phyloP scores from a whole-genome alignment of 1,140 invertebrate species.

The Frieseomelitta varia region DNA sequence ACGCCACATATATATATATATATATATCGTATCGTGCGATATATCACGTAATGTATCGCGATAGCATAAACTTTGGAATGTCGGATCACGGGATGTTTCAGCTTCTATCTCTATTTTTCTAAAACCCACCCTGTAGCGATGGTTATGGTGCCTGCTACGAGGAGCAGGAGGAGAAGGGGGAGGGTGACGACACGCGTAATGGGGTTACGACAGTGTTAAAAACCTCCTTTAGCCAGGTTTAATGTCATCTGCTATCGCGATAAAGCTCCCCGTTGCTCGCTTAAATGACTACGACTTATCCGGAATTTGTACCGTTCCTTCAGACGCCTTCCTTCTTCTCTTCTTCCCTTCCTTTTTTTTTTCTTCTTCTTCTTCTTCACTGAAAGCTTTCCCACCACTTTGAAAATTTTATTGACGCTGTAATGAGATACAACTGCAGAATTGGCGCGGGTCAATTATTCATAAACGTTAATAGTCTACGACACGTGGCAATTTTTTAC shows the following conservation, averaged over 20 bases:
- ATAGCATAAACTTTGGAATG: constrained; percentile 28
- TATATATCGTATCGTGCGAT: too few relatives aligned
- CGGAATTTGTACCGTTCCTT: constrained; percentile 50
- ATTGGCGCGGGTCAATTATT: too few relatives aligned
- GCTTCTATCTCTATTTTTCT: constrained; percentile 53
- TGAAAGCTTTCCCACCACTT: neutral
- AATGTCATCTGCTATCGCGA: constrained; percentile 65
- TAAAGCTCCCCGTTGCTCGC: constrained; percentile 55
- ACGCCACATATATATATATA: constrained; percentile 6
- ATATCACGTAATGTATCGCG: too few relatives aligned
- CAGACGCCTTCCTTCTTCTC: neutral
- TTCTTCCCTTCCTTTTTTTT: neutral
- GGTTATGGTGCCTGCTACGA: neutral
- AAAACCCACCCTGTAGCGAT: neutral
- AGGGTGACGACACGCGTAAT: constrained; percentile 62
- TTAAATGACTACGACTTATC: constrained; percentile 59
- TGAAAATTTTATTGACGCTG: too few relatives aligned
- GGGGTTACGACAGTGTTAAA: constrained; percentile 68
- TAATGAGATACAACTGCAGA: too few relatives aligned
- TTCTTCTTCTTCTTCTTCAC: neutral
- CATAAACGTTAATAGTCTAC: too few relatives aligned
- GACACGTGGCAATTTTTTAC: too few relatives aligned
- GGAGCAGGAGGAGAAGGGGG: constrained; percentile 18
- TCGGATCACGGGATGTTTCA: constrained; percentile 28
- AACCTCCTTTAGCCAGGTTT: constrained; percentile 65